Base-by-base conservation (phyloP, 2,888 invertebrate genomes). In the Boloria euphrosyne region DNA sequence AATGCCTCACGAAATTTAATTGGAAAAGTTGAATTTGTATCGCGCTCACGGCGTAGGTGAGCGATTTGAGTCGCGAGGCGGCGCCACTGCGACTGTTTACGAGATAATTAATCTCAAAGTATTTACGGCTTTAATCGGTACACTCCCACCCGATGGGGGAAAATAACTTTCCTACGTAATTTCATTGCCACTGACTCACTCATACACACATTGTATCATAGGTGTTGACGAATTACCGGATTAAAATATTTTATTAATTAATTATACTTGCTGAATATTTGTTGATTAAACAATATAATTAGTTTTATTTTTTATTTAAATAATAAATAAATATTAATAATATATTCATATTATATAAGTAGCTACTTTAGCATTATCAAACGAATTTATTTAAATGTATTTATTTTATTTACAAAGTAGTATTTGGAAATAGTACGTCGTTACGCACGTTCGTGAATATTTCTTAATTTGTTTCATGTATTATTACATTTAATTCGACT, bases 1-100 rank as follows among this genome's bases (percentile, higher is more conserved):
- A 92, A 92, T 93, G 93, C 93, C 90, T 92, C 92, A 93, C 90
- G 92, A 93, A 93, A 92, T 93, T 93, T 93, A 93, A 93, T 93
- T 93, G 93, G 93, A 93, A 93, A 93, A 93, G 92, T 93, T 92
- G 92, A 92, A 92, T 92, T 91, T 90, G 91, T 92, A 90, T 89
- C 91, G 87, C 86, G 89, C 86, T 89, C 87, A 89, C 90, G 90
- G 89, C 87, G 90, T 90, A 91, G 91, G 92, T 91, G 90, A 89
- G 90, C 89, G 90, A 87, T 89, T 86, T 84, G 85, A 87, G 88
- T 82, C 82, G 83, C 78, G 81, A 81, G 81, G 84, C 80, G 81
- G 73, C 74, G 72, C 79, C 82, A 80, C 76, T 83, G 84, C 87
- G 87, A 90, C 89, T 91, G 91, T 91, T 92, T 92, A 92, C 92